Conservation (phyloP, 2,113 vertebrate genomes). For the Parus major region DNA sequence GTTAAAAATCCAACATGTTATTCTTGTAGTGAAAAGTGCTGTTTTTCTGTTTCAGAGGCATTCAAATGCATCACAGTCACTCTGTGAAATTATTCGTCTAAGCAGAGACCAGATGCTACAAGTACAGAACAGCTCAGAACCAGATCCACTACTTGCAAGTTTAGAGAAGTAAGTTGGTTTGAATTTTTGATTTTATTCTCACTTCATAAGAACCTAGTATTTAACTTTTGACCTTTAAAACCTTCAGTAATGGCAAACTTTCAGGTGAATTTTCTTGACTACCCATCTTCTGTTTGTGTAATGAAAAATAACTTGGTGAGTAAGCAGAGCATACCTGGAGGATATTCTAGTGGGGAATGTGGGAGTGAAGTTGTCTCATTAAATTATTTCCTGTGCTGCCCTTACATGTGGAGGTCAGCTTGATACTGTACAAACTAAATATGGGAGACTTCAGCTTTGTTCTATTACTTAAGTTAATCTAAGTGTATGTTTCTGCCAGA, state of each 20-base stretch:
- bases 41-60: conserved; percentile 82
- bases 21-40: neutral
- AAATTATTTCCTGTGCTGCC: neutral
- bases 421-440: neutral
- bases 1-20: neutral
- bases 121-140: conserved; percentile 92
- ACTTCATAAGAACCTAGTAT: neutral
- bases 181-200: neutral
- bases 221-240: neutral
- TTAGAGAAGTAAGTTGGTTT: conserved; percentile 89
- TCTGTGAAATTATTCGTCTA: conserved; percentile 98
- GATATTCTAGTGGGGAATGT: neutral
- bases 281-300: neutral
- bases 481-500: neutral
- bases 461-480: neutral
- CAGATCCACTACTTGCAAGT: conserved; percentile 94
- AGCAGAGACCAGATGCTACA: conserved; percentile 99
- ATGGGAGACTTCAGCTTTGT: neutral
- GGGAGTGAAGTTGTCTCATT: neutral
- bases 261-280: neutral
- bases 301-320: neutral
- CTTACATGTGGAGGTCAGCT: neutral
- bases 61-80: conserved; percentile 97
- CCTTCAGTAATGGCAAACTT: neutral
- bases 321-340: neutral